A percentile compares a stretch with the other conserved stretches of the same genome.
Conservation (phyloP, 2,113 vertebrate genomes). For the Vidua macroura region DNA sequence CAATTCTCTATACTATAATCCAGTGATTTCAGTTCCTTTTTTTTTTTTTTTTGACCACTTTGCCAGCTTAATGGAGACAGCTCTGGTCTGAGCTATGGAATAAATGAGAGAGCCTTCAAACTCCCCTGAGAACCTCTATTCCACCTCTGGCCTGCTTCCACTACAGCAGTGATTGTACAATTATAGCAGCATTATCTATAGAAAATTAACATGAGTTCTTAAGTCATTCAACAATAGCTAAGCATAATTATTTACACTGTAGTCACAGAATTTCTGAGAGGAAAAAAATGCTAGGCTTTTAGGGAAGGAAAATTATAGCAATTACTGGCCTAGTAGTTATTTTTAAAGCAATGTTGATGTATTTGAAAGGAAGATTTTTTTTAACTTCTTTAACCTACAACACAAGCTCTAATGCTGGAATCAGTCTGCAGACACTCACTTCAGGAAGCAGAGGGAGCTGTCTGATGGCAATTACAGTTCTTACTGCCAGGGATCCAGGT, state of each 20-base stretch:
- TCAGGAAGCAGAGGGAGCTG: slow-evolving; percentile 13
- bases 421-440: not conserved
- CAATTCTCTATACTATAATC: not conserved
- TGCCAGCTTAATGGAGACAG: not conserved
- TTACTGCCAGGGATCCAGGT: not conserved
- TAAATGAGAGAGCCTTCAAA: not conserved
- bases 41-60: not conserved
- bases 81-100: not conserved
- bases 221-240: not conserved
- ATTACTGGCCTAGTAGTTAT: slow-evolving; percentile 16
- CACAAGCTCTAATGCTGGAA: not conserved
- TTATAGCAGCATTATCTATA: not conserved
- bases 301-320: slow-evolving; percentile 32
- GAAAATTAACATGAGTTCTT: not conserved
- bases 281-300: not conserved
- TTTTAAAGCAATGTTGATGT: not conserved
- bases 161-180: not conserved
- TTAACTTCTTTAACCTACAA: not conserved
- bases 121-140: not conserved
- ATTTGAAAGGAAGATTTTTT: not conserved
- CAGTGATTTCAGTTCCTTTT: not conserved
- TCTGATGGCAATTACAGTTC: not conserved
- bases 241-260: slow-evolving; percentile 32
- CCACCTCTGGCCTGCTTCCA: not conserved
- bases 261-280: not conserved